Conservation (phyloP, 2,113 vertebrate genomes). For the Percopsis transmontana region DNA sequence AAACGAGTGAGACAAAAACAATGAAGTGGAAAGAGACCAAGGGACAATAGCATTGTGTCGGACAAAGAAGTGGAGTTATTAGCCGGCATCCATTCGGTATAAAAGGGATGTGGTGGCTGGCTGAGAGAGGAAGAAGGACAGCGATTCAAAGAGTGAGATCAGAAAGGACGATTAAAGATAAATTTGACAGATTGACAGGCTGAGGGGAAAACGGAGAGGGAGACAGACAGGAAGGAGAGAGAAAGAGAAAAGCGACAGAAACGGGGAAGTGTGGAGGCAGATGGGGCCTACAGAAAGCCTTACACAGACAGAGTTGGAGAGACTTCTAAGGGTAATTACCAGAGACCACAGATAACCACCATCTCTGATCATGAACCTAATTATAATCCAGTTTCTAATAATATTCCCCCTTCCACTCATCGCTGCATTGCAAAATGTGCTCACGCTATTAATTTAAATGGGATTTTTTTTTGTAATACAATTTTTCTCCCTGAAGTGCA, state of each 20-base stretch:
- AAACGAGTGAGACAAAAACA: neutral
- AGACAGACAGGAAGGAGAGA: neutral
- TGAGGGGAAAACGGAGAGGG: slow-evolving; percentile 2
- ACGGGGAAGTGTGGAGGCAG: neutral
- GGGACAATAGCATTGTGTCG: slow-evolving; percentile 21
- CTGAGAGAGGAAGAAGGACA: slow-evolving; percentile 4
- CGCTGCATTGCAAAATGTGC: slow-evolving; percentile 47
- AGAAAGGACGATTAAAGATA: slow-evolving; percentile 2
- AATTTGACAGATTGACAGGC: neutral
- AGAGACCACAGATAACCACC: neutral
- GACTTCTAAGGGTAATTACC: neutral
- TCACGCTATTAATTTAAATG: slow-evolving; percentile 55
- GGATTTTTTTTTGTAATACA: slow-evolving; percentile 46
- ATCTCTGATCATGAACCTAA: slow-evolving; percentile 59
- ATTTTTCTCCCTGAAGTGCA: slow-evolving; percentile 32
- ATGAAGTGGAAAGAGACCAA: slow-evolving; percentile 36
- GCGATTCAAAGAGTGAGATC: neutral
- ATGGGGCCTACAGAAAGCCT: too few relatives aligned
- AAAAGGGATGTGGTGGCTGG: slow-evolving; percentile 7
- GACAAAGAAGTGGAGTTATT: slow-evolving; percentile 13
- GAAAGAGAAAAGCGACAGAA: neutral
- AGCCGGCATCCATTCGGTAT: slow-evolving; percentile 11
- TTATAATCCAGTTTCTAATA: slow-evolving; percentile 71
- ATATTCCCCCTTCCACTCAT: slow-evolving; percentile 43
- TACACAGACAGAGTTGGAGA: neutral